Evolutionary conservation across 2,113 vertebrate species (phyloP).

Genomic region (Oceanites oceanicus): DNA sequence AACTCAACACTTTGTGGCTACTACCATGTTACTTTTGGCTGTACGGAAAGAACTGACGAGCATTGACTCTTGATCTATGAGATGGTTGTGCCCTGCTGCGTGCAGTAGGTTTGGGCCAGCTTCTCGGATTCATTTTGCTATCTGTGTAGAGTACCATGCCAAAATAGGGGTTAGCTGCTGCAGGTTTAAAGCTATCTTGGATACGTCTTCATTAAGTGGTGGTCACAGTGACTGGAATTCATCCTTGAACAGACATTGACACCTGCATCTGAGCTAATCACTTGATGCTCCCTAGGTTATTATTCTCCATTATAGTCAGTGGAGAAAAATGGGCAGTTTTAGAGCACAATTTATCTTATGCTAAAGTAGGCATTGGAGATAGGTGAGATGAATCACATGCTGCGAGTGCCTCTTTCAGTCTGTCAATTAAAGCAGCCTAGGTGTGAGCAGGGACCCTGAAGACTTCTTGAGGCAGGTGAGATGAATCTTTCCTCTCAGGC

Average conservation of each 20-base stretch:
- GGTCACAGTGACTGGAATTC: not conserved
- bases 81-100: not conserved
- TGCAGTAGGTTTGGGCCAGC: not conserved
- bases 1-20: not conserved
- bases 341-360: constrained; percentile 25
- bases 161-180: not conserved
- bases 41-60: not conserved
- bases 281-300: not conserved
- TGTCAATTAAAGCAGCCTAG: not conserved
- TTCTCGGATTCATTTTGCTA: not conserved
- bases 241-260: constrained; percentile 42
- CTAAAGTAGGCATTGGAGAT: not conserved
- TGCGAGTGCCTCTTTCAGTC: not conserved
- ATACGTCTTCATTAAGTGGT: constrained; percentile 21
- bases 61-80: not conserved
- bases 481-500: not conserved
- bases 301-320: constrained; percentile 38
- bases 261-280: constrained; percentile 6
- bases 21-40: not conserved
- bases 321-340: constrained; percentile 19
- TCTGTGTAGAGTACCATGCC: not conserved
- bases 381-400: constrained; percentile 42
- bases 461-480: not conserved
- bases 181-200: not conserved
- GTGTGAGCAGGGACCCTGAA: not conserved